Evolutionary conservation across 2,113 vertebrate species (phyloP).

Genomic region (Catharus minimus): DNA sequence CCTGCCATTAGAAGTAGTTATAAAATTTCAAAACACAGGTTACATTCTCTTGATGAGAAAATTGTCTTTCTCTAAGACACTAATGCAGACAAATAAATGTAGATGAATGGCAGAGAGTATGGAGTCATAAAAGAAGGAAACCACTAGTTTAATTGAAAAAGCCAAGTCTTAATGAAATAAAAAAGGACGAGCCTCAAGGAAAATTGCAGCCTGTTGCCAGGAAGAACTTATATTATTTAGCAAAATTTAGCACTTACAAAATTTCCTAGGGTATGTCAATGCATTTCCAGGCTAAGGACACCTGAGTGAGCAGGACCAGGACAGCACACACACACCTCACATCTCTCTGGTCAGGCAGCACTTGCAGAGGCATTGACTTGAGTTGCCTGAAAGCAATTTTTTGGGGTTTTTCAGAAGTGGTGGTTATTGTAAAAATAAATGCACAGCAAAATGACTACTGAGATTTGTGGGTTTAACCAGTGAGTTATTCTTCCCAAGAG

Average conservation of each 20-base stretch:
- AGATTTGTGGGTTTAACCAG: background rate
- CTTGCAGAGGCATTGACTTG: background rate
- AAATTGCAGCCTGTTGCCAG: background rate
- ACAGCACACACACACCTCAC: background rate
- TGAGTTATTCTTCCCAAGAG: background rate
- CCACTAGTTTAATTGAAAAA: background rate
- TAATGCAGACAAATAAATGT: background rate
- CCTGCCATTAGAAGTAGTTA: background rate
- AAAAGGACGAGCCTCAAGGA: background rate
- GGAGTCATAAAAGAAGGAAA: constrained; percentile 21
- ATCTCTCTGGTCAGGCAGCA: background rate
- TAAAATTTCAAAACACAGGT: background rate
- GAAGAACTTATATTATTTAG: background rate
- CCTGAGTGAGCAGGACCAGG: background rate
- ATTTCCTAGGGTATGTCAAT: background rate
- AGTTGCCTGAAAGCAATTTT: background rate
- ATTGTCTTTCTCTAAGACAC: background rate
- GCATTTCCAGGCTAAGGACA: background rate
- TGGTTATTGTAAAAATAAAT: background rate
- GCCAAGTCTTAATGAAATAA: background rate
- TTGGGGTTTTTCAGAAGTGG: background rate
- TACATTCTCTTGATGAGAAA: background rate
- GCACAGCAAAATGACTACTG: background rate
- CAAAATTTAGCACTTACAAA: background rate
- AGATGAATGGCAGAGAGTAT: background rate